phyloP scores from a whole-genome alignment of 2,888 invertebrate species.

The Aplocera efformata region DNA sequence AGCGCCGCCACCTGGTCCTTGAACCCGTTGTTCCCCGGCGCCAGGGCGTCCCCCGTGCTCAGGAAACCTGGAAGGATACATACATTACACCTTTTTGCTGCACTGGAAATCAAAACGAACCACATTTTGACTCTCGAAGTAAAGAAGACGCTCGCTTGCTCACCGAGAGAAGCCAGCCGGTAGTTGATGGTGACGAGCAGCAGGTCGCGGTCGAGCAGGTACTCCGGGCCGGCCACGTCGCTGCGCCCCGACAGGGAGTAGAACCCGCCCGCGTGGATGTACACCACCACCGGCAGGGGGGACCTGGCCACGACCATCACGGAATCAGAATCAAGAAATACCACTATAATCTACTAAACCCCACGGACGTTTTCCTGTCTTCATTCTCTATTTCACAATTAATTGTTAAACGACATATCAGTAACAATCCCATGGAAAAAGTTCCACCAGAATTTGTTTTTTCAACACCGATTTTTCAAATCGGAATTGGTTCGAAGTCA shows the following conservation, averaged over 20 bases:
- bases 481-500: too few relatives aligned
- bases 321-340: too few relatives aligned
- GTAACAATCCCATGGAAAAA: too few relatives aligned
- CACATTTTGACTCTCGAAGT: neutral
- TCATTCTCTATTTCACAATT: too few relatives aligned
- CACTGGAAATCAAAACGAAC: too few relatives aligned
- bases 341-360: too few relatives aligned
- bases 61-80: constrained; percentile 73
- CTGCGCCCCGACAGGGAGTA: constrained; percentile 82
- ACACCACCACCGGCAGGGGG: constrained; percentile 82
- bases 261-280: constrained; percentile 85
- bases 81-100: constrained; percentile 75
- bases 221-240: constrained; percentile 78
- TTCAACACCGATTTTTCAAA: too few relatives aligned
- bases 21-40: constrained; percentile 85
- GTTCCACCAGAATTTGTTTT: too few relatives aligned
- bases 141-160: constrained; percentile 33
- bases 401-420: too few relatives aligned
- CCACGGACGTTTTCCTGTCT: too few relatives aligned
- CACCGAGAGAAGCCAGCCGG: constrained; percentile 77
- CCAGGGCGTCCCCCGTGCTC: constrained; percentile 83
- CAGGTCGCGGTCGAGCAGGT: constrained; percentile 82
- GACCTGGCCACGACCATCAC: constrained; percentile 29
- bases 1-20: constrained; percentile 86
- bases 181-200: constrained; percentile 85